A percentile compares a stretch with the other conserved stretches of the same genome.
Evolutionary conservation across 2,888 invertebrate genomes (phyloP).

Genomic region (Galeruca laticollis): DNA sequence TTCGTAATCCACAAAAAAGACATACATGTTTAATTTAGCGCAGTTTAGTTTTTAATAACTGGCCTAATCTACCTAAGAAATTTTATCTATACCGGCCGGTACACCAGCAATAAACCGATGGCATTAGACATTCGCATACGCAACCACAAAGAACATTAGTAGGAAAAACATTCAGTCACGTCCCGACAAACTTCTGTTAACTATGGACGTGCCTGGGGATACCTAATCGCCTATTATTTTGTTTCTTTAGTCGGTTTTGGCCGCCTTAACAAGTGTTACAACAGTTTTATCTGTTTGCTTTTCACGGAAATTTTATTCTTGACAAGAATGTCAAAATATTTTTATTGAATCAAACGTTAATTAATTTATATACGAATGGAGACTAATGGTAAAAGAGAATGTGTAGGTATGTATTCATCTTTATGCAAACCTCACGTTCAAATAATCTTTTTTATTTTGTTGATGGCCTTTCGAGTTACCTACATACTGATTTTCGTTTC

Average conservation of each 20-base stretch:
- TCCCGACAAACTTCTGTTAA: conserved; percentile 55
- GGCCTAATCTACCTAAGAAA: conserved; percentile 12
- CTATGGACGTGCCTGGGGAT: conserved; percentile 57
- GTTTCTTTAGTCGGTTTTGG: conserved; percentile 33
- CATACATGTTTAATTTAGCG: too few species aligned
- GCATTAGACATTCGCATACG: conserved; percentile 49
- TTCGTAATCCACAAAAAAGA: too few species aligned
- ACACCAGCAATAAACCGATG: conserved; percentile 48
- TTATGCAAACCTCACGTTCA: not conserved
- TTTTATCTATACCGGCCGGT: conserved; percentile 46
- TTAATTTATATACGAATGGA: not conserved
- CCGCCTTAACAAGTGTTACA: conserved; percentile 36
- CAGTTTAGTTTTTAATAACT: not conserved
- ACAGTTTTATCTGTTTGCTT: conserved; percentile 25
- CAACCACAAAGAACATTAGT: conserved; percentile 43
- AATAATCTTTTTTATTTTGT: too few species aligned
- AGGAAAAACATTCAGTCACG: conserved; percentile 54
- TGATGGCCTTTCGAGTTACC: too few species aligned
- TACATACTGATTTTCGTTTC: too few species aligned
- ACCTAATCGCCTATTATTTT: conserved; percentile 58
- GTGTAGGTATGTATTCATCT: not conserved
- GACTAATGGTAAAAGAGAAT: not conserved
- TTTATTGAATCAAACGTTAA: not conserved
- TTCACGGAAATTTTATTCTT: conserved; percentile 25
- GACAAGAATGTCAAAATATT: conserved; percentile 11